Percentiles rank a stretch among this genome's conserved stretches.
These are phyloP conservation scores for Athrips mouffetella DNA, from an alignment of 2,888 invertebrate species.

Conservation along the genomic window DNA sequence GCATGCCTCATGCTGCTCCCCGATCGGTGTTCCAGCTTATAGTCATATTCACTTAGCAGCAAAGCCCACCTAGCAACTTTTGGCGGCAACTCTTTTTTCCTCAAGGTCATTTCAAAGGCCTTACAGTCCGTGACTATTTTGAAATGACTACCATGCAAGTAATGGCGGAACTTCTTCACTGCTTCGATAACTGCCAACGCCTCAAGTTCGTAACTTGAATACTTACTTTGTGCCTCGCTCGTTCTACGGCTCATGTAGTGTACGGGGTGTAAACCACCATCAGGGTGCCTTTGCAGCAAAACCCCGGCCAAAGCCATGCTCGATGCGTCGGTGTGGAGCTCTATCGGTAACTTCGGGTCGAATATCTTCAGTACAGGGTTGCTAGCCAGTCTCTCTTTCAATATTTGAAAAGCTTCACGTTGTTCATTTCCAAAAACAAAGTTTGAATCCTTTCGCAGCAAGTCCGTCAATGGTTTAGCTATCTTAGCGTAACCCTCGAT, in stretches of 20 bases:
- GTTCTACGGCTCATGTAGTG: constrained; percentile 26
- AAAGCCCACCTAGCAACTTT: constrained; percentile 25
- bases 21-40: constrained; percentile 16
- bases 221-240: not conserved
- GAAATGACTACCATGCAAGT: constrained; percentile 19
- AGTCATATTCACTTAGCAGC: constrained; percentile 23
- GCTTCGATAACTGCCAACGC: constrained; percentile 20
- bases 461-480: constrained; percentile 26
- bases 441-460: constrained; percentile 15
- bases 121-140: constrained; percentile 21
- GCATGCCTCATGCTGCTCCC: constrained; percentile 23
- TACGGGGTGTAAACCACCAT: constrained; percentile 21
- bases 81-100: constrained; percentile 15
- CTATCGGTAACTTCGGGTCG: constrained; percentile 17
- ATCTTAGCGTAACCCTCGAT: constrained; percentile 29
- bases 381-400: constrained; percentile 17
- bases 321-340: constrained; percentile 28
- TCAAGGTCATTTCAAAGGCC: constrained; percentile 18
- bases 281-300: constrained; percentile 21
- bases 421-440: constrained; percentile 8
- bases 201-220: constrained; percentile 19
- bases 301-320: constrained; percentile 21
- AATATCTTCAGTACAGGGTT: constrained; percentile 22
- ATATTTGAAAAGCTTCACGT: constrained; percentile 3
- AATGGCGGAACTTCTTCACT: constrained; percentile 19